These are phyloP conservation scores for Pogona vitticeps DNA, from an alignment of 2,113 vertebrate genomes.

Conservation along the genomic window DNA sequence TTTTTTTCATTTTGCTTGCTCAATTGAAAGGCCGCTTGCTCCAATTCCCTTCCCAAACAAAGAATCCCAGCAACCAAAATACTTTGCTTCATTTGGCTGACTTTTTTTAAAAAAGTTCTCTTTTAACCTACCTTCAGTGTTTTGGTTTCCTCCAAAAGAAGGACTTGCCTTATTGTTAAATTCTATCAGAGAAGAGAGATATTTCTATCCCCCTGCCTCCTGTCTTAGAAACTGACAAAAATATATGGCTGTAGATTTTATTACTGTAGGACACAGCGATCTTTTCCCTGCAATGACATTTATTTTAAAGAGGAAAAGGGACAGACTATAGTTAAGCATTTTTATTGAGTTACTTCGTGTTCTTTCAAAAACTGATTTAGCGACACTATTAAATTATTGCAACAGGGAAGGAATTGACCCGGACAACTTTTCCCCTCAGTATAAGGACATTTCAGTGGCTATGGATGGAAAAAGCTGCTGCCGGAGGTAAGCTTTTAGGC, in stretches of 20 bases:
- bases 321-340: constrained; percentile 23
- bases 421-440: not conserved
- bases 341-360: constrained; percentile 34
- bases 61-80: not conserved
- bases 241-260: constrained; percentile 22
- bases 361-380: constrained; percentile 15
- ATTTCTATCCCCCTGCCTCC: not conserved
- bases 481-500: not conserved
- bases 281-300: constrained; percentile 23
- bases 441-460: constrained; percentile 16
- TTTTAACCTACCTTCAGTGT: not conserved
- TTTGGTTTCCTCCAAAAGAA: not conserved
- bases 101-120: not conserved
- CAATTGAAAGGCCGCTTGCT: not conserved
- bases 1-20: not conserved
- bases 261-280: not conserved
- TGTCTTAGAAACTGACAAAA: not conserved
- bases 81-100: not conserved
- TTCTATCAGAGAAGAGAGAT: not conserved
- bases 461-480: not conserved
- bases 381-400: constrained; percentile 20
- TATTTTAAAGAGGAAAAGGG: constrained; percentile 7
- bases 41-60: not conserved
- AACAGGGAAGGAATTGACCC: constrained; percentile 20
- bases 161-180: not conserved